Evolutionary conservation across 1,140 invertebrate genomes (phyloP).

Genomic region (Drosophila malerkotliana): DNA sequence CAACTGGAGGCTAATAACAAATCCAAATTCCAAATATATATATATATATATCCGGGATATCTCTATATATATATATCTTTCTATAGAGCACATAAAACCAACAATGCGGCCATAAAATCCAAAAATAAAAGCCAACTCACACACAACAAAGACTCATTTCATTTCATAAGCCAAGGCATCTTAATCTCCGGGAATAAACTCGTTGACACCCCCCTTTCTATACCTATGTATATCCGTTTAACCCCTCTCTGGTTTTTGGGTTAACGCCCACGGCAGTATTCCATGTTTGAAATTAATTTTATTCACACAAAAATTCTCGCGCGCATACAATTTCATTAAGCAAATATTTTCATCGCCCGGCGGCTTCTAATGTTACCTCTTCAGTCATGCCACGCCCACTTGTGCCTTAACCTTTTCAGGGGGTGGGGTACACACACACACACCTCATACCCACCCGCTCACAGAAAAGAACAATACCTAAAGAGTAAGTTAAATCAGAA

Average conservation of each 20-base stretch:
- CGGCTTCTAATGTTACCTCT: slow-evolving; percentile 45
- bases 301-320: slow-evolving; percentile 79
- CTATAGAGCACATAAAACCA: slow-evolving; percentile 28
- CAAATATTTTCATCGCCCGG: slow-evolving; percentile 75
- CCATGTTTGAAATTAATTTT: slow-evolving; percentile 79
- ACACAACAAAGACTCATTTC: slow-evolving; percentile 37
- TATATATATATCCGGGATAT: slow-evolving; percentile 16
- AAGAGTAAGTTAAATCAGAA: background rate
- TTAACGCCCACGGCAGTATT: slow-evolving; percentile 6
- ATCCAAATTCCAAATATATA: slow-evolving; percentile 16
- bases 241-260: too few relatives aligned
- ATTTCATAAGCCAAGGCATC: slow-evolving; percentile 70
- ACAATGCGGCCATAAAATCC: slow-evolving; percentile 35
- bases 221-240: too few relatives aligned
- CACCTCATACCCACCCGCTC: background rate
- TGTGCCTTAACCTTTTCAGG: background rate
- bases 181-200: slow-evolving; percentile 72
- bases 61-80: slow-evolving; percentile 13
- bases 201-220: slow-evolving; percentile 40
- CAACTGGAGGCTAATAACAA: slow-evolving; percentile 29
- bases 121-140: slow-evolving; percentile 20
- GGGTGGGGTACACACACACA: slow-evolving; percentile 10
- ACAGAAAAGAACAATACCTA: slow-evolving; percentile 5
- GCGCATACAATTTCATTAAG: slow-evolving; percentile 81
- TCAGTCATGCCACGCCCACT: slow-evolving; percentile 10